These are phyloP conservation scores for Phrynocephalus versicolor DNA, from an alignment of 2,113 vertebrate species.

Conservation along the genomic window DNA sequence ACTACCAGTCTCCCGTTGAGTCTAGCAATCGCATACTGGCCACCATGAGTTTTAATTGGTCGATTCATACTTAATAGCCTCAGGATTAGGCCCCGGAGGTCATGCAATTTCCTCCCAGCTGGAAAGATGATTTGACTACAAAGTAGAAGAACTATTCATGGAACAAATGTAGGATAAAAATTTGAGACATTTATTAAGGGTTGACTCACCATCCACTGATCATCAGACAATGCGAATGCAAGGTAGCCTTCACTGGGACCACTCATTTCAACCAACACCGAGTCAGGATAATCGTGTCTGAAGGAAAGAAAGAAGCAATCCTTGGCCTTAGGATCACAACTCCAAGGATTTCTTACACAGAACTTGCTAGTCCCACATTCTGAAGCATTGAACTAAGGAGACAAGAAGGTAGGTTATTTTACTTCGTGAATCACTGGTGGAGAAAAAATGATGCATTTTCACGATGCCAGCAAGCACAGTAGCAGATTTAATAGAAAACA, in stretches of 20 bases:
- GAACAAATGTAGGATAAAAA: too few species aligned
- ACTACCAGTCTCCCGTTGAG: too few species aligned
- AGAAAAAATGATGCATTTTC: constrained; percentile 12
- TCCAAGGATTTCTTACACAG: constrained; percentile 81
- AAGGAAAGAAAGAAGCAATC: constrained; percentile 86
- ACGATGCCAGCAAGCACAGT: background rate
- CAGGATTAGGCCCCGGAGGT: too few species aligned
- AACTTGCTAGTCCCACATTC: constrained; percentile 83
- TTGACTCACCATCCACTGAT: constrained; percentile 88
- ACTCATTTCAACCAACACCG: constrained; percentile 84
- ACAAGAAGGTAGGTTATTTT: background rate
- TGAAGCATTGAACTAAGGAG: constrained; percentile 80
- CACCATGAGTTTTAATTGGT: too few species aligned
- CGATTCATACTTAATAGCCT: too few species aligned
- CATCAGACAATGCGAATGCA: constrained; percentile 84
- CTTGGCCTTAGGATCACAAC: constrained; percentile 77
- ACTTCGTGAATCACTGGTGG: constrained; percentile 14
- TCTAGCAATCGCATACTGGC: too few species aligned
- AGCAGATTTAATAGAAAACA: constrained; percentile 1
- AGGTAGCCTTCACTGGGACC: constrained; percentile 84
- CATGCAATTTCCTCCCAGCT: background rate
- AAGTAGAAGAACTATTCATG: background rate
- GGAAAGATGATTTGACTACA: background rate
- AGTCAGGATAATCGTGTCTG: constrained; percentile 47
- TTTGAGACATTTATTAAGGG: too few species aligned